Evolutionary conservation across 1,140 invertebrate species (phyloP), one percentile per base, ranked within the genome.

Genomic region (Papilio dardanus): DNA sequence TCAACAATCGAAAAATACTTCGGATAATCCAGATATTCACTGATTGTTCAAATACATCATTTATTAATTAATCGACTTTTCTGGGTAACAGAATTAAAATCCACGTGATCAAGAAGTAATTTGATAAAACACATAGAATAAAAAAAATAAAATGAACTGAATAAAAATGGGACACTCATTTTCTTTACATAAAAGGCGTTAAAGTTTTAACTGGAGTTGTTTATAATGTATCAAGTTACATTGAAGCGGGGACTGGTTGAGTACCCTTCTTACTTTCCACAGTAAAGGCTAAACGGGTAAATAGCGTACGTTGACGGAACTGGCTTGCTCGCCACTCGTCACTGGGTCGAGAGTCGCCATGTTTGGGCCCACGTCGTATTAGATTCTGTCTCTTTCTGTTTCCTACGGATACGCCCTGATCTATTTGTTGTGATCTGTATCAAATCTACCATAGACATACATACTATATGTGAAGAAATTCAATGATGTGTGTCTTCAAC

Each of bases 231-330:
- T 75, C 42, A 66, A 81, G 79, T 81, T 81, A 83, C 80, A 80
- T 75, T 74, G 80, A 78, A 81, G 76, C 81, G 79, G 81, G 81
- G 79, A 73, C 75, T 58, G 77, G 80, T 83, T 79, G 80, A 78
- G 76, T 77, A 80, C 74, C 80, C 80, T 86, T 86, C 82, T 86
- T 82, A 85, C 83, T 83, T 80, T 80, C 78, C 77, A 78, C 80
- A 77, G 77, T 83, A 81, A 80, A 79, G 81, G 84, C 81, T 87
- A 89, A 90, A 81, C 86, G 83, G 82, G 87, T 89, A 87, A 89
- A 87, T 86, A 82, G 86, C 79, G 69, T 84, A 82, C 80, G 76
- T 79, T 86, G 83, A 85, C 90, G 89, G 90, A 92, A 90, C 88
- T 85, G 5, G 81, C 74, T 76, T 77, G 82, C 84, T 87, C 88